Conservation (phyloP, 1,140 invertebrate species). For the Ostrea edulis region DNA sequence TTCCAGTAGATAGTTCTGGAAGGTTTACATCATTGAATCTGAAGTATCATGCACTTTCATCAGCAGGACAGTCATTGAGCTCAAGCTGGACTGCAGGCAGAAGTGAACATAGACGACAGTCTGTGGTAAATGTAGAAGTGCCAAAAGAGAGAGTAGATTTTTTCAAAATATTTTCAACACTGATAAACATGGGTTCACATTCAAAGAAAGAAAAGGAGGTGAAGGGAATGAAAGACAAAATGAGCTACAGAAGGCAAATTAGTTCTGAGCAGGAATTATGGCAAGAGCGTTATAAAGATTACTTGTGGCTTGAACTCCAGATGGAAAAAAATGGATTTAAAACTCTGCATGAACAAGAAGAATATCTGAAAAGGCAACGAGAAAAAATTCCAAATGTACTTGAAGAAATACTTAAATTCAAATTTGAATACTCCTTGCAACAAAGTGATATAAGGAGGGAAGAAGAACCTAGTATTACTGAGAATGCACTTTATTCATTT, state of each 20-base stretch:
- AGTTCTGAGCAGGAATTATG: slow-evolving; percentile 91
- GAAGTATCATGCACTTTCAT: slow-evolving; percentile 42
- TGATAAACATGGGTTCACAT: slow-evolving; percentile 87
- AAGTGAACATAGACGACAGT: slow-evolving; percentile 52
- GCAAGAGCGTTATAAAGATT: slow-evolving; percentile 92
- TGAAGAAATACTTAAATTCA: slow-evolving; percentile 88
- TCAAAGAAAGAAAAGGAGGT: slow-evolving; percentile 81
- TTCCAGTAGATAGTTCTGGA: slow-evolving; percentile 35
- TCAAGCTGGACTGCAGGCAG: slow-evolving; percentile 15
- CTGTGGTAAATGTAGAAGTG: slow-evolving; percentile 71
- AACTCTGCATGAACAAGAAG: slow-evolving; percentile 87
- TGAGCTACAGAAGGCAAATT: slow-evolving; percentile 81
- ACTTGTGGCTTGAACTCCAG: slow-evolving; percentile 94
- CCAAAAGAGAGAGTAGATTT: slow-evolving; percentile 82
- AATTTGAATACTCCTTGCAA: slow-evolving; percentile 76
- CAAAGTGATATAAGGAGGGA: slow-evolving; percentile 35
- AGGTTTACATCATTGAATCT: slow-evolving; percentile 31
- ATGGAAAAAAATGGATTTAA: slow-evolving; percentile 87
- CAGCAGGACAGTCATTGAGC: slow-evolving; percentile 12
- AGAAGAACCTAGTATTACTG: slow-evolving; percentile 16
- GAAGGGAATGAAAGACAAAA: slow-evolving; percentile 80
- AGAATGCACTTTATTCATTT: slow-evolving; percentile 29
- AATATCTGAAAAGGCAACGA: slow-evolving; percentile 87
- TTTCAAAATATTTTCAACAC: slow-evolving; percentile 85
- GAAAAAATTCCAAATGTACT: slow-evolving; percentile 86